phyloP scores from a whole-genome alignment of 1,140 invertebrate species.

The Nasonia longicornis region DNA sequence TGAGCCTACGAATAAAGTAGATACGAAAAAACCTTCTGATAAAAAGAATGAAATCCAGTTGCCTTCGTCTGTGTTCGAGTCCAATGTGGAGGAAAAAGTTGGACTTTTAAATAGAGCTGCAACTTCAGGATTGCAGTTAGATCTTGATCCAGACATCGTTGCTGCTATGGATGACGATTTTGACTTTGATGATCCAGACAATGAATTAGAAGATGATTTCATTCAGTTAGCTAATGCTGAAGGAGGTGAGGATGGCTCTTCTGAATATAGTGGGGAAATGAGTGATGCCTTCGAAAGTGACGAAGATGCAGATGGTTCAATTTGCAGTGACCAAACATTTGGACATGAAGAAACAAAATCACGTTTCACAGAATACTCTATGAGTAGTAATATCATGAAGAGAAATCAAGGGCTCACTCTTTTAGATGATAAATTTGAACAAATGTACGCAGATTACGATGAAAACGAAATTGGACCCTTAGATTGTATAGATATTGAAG shows the following conservation, averaged over 20 bases:
- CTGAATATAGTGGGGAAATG: constrained; percentile 65
- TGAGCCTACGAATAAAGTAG: constrained; percentile 51
- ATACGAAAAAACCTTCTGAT: constrained; percentile 37
- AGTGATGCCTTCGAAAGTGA: constrained; percentile 63
- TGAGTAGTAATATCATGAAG: constrained; percentile 90
- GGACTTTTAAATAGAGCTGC: constrained; percentile 92
- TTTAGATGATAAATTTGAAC: constrained; percentile 92
- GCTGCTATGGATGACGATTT: constrained; percentile 95
- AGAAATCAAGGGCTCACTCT: constrained; percentile 86
- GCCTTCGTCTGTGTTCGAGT: constrained; percentile 93
- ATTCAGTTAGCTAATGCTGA: constrained; percentile 79
- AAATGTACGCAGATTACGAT: constrained; percentile 89
- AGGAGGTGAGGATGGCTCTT: constrained; percentile 51
- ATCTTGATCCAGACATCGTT: constrained; percentile 93
- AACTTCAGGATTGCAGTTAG: constrained; percentile 80
- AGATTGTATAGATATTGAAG: constrained; percentile 91
- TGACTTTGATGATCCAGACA: constrained; percentile 85
- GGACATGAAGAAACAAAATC: constrained; percentile 87
- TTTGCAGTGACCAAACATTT: constrained; percentile 54
- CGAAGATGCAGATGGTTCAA: background rate
- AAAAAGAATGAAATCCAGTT: constrained; percentile 74
- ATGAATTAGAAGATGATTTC: constrained; percentile 92
- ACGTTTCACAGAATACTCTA: constrained; percentile 92
- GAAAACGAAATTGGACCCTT: constrained; percentile 91
- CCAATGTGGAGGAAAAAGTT: constrained; percentile 87